Base-by-base conservation (phyloP, 2,113 vertebrate species). In the Bettongia penicillata region DNA sequence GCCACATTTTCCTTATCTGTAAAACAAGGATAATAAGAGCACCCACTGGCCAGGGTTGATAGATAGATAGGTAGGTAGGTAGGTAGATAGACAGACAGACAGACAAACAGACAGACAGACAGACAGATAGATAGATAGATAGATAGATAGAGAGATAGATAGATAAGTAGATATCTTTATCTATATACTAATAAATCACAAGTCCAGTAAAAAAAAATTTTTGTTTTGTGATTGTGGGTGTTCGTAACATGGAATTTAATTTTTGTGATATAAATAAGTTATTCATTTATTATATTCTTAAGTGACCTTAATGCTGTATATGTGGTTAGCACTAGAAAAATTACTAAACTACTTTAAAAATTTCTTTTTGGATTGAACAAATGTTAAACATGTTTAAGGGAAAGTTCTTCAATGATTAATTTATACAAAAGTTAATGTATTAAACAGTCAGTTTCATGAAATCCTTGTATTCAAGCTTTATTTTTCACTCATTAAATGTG, bases 171-270 rank as follows among this genome's bases (percentile, higher is more conserved):
- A 48, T 48, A 48, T 48, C 48, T 48, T 48, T 48, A 48, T 48
- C 48, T 37, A 25, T 37, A 77, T n/a, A n/a, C 37, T 77, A n/a
- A 22, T n/a, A n/a, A 77, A n/a, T 19, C 37, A n/a, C 14, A n/a
- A 1, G 4, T 77, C 68, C 37, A n/a, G 3, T 77, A 10, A 37
- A n/a, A n/a, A 77, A 77, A 68, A 31, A 37, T n/a, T 55, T 55
- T 55, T 68, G 28, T 68, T 68, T 68, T 31, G 23, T 31, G 37
- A 68, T 68, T 4, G 11, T 37, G 31, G 49, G 90, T 84, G 84
- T 57, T 94, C 84, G 95, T 96, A 6, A 90, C 31, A 43, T 43
- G 93, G 23, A 11, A 93, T 89, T 93, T 93, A 93, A 92, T 95
- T 51, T 51, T 93, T 91, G 47, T 68, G 25, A 8, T 92, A 94